Evolutionary conservation across 2,797 vertebrate genomes (phyloP), one percentile per base, ranked within the genome.

Genomic region (Dicrostonyx torquatus): DNA sequence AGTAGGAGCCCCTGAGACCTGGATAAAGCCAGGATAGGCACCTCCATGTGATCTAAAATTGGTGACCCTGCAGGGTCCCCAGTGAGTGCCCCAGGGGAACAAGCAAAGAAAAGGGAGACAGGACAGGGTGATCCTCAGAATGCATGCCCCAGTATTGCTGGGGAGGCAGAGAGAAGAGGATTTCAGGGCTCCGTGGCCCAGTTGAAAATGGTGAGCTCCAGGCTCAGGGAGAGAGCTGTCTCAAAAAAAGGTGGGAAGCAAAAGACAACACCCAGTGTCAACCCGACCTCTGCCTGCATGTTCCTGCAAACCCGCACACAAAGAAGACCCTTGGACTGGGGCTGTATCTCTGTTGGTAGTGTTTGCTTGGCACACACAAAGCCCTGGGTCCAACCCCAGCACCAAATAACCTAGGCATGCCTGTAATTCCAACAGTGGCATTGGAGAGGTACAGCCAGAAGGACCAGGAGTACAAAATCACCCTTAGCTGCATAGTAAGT

Each of bases 1-100:
- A 17, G 6, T 50, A 3, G 2, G 12, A 0, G 1, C 5, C 1
- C 72, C 43, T 3, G 6, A 70, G 20, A 55, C 50, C 15, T 11
- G 26, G n/a, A 58, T 20, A n/a, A 4, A 60, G 3, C n/a, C 4
- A 53, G 34, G 18, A 48, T 6, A 2, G 17, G 20, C 6, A 20
- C 22, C 12, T 37, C 66, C 45, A 43, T 13, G 3, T 13, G 8
- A 55, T 20, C 31, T 37, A 13, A 60, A 8, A 3, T 31, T 55
- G 0, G 34, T 7, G 72, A 40, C 72, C 22, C 6, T 0, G 14
- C 2, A 31, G 48, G 90, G 12, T 58, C 45, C 14, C 77, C 29
- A 12, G 7, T 15, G 4, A 31, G 10, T 6, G 2, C 60, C 53
- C 58, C 29, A 4, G 17, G 13, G 50, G 31, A 50, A 26, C 3